Conservation (phyloP, 1,140 invertebrate species). For the Mizuhopecten yessoensis region DNA sequence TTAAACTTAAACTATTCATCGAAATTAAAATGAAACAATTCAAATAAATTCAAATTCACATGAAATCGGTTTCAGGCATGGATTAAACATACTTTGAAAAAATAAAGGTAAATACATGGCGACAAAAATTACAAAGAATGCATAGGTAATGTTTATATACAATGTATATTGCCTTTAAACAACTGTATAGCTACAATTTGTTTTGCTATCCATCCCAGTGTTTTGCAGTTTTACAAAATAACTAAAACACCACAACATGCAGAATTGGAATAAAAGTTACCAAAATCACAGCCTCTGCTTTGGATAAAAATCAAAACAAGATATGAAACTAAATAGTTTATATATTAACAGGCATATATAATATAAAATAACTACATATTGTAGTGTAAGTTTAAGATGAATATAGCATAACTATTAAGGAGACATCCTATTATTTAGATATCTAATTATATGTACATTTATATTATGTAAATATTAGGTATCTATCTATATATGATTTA, state of each 20-base stretch:
- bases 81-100: no score
- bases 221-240: neutral
- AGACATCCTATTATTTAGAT: no score
- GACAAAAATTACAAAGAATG: no score
- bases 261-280: neutral
- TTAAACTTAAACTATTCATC: no score
- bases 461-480: neutral
- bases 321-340: neutral
- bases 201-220: neutral
- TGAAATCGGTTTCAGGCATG: no score
- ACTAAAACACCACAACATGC: no score
- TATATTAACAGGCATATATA: neutral
- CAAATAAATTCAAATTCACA: no score
- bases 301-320: neutral
- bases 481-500: neutral
- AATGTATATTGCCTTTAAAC: neutral
- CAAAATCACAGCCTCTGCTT: conserved; percentile 13
- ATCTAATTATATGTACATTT: no score
- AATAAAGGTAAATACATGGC: no score
- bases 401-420: neutral
- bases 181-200: neutral
- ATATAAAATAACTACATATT: neutral
- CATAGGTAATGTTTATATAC: neutral
- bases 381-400: neutral
- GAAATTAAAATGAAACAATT: no score